These are phyloP conservation scores for Pasiphila rectangulata DNA, from an alignment of 2,888 invertebrate genomes.

Conservation along the genomic window DNA sequence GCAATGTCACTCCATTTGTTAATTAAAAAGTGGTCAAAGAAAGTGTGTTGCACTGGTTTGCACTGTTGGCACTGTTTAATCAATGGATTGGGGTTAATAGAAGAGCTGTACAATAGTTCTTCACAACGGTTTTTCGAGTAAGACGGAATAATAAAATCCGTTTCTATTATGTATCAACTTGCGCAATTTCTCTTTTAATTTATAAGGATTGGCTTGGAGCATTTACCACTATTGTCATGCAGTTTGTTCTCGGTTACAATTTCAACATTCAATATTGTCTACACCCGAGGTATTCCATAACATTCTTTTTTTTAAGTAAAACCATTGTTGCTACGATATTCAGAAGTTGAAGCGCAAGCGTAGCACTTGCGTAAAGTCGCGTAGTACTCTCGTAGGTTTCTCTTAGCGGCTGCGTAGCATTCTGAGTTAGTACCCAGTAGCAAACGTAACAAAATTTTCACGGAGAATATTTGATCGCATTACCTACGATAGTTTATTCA, in stretches of 20 bases:
- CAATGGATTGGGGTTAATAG: constrained; percentile 11
- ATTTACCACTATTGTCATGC: too few species aligned
- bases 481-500: neutral
- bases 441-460: neutral
- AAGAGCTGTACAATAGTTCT: neutral
- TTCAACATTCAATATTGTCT: too few species aligned
- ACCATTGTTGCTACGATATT: too few species aligned
- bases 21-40: constrained; percentile 44
- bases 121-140: neutral
- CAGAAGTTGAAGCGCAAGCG: neutral
- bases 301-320: too few species aligned
- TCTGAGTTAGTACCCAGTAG: neutral
- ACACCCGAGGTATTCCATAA: too few species aligned
- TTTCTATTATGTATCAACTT: neutral
- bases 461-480: neutral
- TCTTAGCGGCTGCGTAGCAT: neutral
- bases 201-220: too few species aligned
- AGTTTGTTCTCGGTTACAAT: too few species aligned
- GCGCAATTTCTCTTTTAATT: too few species aligned
- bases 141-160: neutral
- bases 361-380: neutral
- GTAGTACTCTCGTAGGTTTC: neutral
- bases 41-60: neutral
- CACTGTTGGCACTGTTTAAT: neutral
- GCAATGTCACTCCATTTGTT: constrained; percentile 44